Evolutionary conservation across 2,888 invertebrate species (phyloP).

Genomic region (Ptychoptera contaminata): DNA sequence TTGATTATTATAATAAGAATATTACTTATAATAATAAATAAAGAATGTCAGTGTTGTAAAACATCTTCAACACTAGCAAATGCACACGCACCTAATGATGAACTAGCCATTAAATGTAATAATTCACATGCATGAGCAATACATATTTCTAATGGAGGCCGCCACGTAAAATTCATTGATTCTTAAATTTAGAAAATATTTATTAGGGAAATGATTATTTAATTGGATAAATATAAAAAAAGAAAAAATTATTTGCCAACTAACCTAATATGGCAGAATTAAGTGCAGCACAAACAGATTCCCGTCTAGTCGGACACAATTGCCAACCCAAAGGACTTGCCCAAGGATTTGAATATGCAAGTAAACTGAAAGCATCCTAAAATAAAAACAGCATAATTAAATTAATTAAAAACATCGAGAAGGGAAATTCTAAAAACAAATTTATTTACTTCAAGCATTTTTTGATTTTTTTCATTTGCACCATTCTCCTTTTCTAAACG

Average conservation of each 20-base stretch:
- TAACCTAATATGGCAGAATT: slow-evolving; percentile 95
- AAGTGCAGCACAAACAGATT: slow-evolving; percentile 86
- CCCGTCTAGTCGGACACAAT: slow-evolving; percentile 84
- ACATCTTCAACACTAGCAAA: slow-evolving; percentile 83
- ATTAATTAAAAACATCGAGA: neutral
- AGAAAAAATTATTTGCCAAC: slow-evolving; percentile 10
- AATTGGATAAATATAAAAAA: neutral
- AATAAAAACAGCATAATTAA: slow-evolving; percentile 9
- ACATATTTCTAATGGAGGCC: slow-evolving; percentile 85
- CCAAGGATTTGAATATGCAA: slow-evolving; percentile 97
- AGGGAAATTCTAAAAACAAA: slow-evolving; percentile 1
- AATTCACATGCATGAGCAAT: slow-evolving; percentile 81
- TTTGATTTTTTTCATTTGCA: slow-evolving; percentile 62
- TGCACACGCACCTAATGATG: slow-evolving; percentile 85
- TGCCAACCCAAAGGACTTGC: slow-evolving; percentile 93
- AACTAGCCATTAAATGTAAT: slow-evolving; percentile 76
- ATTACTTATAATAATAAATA: too few species aligned
- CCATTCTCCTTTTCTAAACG: slow-evolving; percentile 66
- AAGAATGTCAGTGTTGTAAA: slow-evolving; percentile 28
- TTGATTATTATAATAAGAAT: too few species aligned
- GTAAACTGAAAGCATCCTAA: slow-evolving; percentile 92
- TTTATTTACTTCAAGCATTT: slow-evolving; percentile 68
- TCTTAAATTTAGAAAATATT: slow-evolving; percentile 39
- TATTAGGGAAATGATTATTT: neutral
- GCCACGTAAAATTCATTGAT: slow-evolving; percentile 76